Conservation (phyloP, 2,888 invertebrate genomes). For the Temnothorax ravouxi region DNA sequence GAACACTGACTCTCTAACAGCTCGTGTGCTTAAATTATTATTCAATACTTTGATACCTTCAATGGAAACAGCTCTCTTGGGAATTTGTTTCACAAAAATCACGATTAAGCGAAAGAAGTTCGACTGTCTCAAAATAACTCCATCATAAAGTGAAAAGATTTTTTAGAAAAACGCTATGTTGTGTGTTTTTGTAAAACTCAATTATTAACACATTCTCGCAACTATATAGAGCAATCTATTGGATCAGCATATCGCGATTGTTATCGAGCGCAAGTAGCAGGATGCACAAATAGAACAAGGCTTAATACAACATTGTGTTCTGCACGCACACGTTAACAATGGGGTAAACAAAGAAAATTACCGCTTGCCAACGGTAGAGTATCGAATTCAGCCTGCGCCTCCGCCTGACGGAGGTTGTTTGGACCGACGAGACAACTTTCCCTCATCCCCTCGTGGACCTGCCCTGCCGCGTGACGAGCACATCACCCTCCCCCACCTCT, state of each 20-base stretch:
- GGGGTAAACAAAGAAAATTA: conserved; percentile 79
- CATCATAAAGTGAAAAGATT: background rate
- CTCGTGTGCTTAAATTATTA: conserved; percentile 17
- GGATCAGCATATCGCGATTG: conserved; percentile 12
- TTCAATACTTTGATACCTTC: background rate
- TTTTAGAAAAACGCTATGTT: background rate
- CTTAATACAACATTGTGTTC: conserved; percentile 55
- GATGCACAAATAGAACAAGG: conserved; percentile 38
- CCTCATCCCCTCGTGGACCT: conserved; percentile 55
- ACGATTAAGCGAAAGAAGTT: background rate
- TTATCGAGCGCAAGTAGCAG: conserved; percentile 9
- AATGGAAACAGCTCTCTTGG: background rate
- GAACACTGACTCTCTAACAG: background rate
- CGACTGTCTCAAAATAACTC: background rate
- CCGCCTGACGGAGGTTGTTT: conserved; percentile 72
- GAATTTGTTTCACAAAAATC: background rate
- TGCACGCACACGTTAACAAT: conserved; percentile 70
- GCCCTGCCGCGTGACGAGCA: conserved; percentile 65
- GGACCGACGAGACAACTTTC: conserved; percentile 67
- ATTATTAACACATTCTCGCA: background rate
- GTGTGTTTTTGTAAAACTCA: background rate
- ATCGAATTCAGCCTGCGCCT: conserved; percentile 50
- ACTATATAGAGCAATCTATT: background rate
- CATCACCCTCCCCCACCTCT: conserved; percentile 27
- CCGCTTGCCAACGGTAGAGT: conserved; percentile 71